These are phyloP conservation scores for Pipistrellus nathusii DNA, from an alignment of 2,797 vertebrate species.

Conservation along the genomic window DNA sequence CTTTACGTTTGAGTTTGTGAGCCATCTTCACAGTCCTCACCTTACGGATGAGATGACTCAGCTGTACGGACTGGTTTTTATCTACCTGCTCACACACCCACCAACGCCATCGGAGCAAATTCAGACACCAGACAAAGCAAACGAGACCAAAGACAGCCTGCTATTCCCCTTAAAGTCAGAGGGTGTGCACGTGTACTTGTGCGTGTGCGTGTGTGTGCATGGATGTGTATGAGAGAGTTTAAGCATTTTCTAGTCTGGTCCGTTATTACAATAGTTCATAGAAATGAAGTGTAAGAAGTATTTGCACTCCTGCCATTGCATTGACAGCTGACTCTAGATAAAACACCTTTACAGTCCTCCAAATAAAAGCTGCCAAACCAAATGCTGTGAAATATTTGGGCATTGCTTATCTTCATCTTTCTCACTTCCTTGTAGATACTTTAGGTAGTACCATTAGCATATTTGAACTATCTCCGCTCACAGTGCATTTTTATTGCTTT, in stretches of 20 bases:
- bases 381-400: background rate
- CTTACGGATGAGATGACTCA: background rate
- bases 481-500: constrained; percentile 48
- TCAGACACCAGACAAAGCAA: background rate
- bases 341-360: background rate
- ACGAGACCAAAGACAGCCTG: background rate
- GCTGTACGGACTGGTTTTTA: background rate
- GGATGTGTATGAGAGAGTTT: background rate
- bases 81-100: background rate
- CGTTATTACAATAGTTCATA: background rate
- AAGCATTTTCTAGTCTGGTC: background rate
- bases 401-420: background rate
- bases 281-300: background rate
- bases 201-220: background rate
- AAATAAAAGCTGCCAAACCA: background rate
- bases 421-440: background rate
- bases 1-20: background rate
- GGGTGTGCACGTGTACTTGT: background rate
- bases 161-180: background rate
- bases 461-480: constrained; percentile 42
- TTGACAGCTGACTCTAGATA: background rate
- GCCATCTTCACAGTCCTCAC: background rate
- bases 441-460: constrained; percentile 40
- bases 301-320: background rate
- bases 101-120: background rate